Conservation (phyloP, 2,797 vertebrate genomes). For the Chaenodraco wilsoni region DNA sequence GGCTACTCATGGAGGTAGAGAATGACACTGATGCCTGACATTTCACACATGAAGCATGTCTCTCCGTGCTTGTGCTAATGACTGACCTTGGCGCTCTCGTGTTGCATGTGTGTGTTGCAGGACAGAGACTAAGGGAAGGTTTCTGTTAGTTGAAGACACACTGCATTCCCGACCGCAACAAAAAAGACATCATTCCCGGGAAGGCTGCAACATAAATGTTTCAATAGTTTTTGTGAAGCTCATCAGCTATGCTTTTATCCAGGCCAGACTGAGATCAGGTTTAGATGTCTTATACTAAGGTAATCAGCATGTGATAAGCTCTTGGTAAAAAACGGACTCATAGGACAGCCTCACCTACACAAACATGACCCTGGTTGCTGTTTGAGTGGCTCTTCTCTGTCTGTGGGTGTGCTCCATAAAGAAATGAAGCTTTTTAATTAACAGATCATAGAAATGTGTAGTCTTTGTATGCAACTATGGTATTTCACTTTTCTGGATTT, state of each 20-base stretch:
- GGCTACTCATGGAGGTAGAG: conserved; percentile 30
- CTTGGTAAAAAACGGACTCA: conserved; percentile 22
- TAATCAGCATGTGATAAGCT: conserved; percentile 50
- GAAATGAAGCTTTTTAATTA: conserved; percentile 11
- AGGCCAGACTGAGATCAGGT: conserved; percentile 54
- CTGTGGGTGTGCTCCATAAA: background rate
- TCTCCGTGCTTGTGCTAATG: conserved; percentile 61
- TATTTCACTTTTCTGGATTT: conserved; percentile 22
- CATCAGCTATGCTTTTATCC: conserved; percentile 46
- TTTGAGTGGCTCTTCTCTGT: conserved; percentile 1
- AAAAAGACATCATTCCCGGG: conserved; percentile 28
- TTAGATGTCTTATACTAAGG: conserved; percentile 36
- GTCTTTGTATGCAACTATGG: conserved; percentile 10
- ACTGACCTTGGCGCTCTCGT: conserved; percentile 45
- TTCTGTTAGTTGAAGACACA: conserved; percentile 47
- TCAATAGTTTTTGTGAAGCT: conserved; percentile 47
- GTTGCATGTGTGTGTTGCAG: conserved; percentile 24
- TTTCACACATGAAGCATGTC: conserved; percentile 55
- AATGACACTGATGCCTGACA: conserved; percentile 50
- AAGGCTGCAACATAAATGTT: conserved; percentile 55
- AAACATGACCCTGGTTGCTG: conserved; percentile 11
- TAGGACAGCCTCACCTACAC: conserved; percentile 16
- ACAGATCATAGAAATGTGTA: conserved; percentile 1
- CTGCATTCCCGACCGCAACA: conserved; percentile 29
- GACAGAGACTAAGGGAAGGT: conserved; percentile 52